phyloP scores from a whole-genome alignment of 2,113 vertebrate genomes.

The Sapajus apella region DNA sequence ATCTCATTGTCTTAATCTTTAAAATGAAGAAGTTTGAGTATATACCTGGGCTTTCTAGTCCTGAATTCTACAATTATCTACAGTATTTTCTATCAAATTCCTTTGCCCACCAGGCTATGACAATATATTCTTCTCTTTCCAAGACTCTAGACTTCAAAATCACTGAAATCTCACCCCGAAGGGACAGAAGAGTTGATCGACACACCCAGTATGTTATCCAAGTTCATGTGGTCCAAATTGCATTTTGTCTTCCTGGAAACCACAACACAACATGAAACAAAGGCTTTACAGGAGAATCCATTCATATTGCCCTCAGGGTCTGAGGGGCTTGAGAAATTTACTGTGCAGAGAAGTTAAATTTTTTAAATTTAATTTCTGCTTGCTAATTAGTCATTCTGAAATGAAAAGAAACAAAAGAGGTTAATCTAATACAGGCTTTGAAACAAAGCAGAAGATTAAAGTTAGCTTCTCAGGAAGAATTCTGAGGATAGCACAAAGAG shows the following conservation, averaged over 20 bases:
- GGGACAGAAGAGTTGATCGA: not conserved
- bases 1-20: slow-evolving; percentile 30
- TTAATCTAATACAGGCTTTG: slow-evolving; percentile 36
- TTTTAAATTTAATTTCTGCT: slow-evolving; percentile 51
- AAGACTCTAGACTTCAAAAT: not conserved
- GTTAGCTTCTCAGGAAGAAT: slow-evolving; percentile 24
- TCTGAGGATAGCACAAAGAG: not conserved
- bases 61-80: not conserved
- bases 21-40: not conserved
- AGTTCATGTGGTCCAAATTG: not conserved
- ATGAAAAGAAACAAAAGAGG: slow-evolving; percentile 11
- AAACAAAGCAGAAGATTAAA: slow-evolving; percentile 66
- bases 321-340: slow-evolving; percentile 53
- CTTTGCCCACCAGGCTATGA: not conserved
- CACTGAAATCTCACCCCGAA: not conserved
- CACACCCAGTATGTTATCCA: not conserved
- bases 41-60: not conserved
- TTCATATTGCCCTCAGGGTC: not conserved
- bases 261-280: not conserved
- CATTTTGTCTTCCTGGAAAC: not conserved
- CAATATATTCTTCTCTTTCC: not conserved
- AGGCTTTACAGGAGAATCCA: not conserved
- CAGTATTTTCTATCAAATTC: not conserved
- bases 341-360: slow-evolving; percentile 56
- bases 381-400: slow-evolving; percentile 55